Evolutionary conservation across 30 jellyfish, hydroid and myxozoan species (phyloP), one percentile per base, ranked within the genome.

Genomic region (Cassiopea andromeda): DNA sequence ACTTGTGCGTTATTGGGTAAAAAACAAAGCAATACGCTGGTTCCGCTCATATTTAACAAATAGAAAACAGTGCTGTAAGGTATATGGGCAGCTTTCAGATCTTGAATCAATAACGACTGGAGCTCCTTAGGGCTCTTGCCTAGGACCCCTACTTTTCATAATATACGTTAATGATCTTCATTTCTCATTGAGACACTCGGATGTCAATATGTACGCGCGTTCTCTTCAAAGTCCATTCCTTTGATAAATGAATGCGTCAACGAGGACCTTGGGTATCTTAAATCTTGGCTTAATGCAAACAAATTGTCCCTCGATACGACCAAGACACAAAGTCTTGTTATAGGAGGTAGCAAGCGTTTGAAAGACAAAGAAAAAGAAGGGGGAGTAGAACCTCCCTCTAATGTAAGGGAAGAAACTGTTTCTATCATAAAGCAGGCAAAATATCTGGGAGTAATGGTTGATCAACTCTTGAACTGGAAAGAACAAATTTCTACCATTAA

Each of bases 51-150:
- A 75, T 45, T 47, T 46, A 44, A 2, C 82, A 9, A 44, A 73
- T 44, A 18, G 82, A 14, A 45, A 47, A n/a, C 84, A 75, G 71
- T 75, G 48, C 69, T 43, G 84, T 43, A 75, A 45, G 84, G 71
- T 75, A 14, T 44, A 75, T 47, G 69, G 84, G 46, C 17, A 15
- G 69, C 27, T 15, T 75, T 75, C 84, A 46, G 46, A 75, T 5
- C 27, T 75, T 14, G 15, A 45, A 18, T 18, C 7, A 4, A 75
- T 75, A 43, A 45, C 9, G 46, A 43, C 70, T 47, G 84, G 84
- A 44, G 84, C 46, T 3, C 84, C 84, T 2, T 58, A 75, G 84
- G 84, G 84, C 46, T 46, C 84, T 15, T 75, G 84, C 18, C 84
- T 75, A 6, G 84, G 84, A 12, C 84, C 84, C 46, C 84, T 75